Evolutionary conservation across 2,113 vertebrate species (phyloP).

Genomic region (Microtus pennsylvanicus): DNA sequence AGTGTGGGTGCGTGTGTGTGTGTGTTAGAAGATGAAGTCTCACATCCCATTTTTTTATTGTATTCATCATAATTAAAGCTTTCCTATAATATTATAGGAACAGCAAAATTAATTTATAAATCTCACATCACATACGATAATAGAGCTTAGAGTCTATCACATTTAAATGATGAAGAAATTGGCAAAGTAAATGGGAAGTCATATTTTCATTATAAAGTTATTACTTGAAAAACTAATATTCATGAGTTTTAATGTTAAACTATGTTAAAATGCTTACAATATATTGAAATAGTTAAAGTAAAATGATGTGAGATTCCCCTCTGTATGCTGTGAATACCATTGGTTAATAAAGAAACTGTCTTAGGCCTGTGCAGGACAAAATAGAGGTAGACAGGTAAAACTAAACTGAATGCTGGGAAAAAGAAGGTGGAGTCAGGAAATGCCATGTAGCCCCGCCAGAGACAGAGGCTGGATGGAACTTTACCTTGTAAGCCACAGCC

Average conservation of each 20-base stretch:
- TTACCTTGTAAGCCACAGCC: no score
- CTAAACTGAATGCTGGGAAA: no score
- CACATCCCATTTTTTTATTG: not conserved
- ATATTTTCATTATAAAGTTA: not conserved
- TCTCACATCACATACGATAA: not conserved
- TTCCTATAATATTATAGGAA: not conserved
- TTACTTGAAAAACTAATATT: slow-evolving; percentile 31
- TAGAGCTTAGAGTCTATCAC: not conserved
- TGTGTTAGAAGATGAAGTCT: not conserved
- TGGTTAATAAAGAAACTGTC: no score
- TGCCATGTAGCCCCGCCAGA: no score
- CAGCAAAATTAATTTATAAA: slow-evolving; percentile 10
- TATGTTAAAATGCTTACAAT: not conserved
- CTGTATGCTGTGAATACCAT: no score
- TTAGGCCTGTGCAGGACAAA: no score
- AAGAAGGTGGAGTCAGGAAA: no score
- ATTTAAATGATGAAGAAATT: not conserved
- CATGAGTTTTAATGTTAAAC: slow-evolving; percentile 36
- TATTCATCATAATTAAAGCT: not conserved
- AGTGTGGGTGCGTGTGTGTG: not conserved
- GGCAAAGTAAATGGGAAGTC: not conserved
- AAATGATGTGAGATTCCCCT: not conserved
- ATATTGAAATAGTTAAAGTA: slow-evolving; percentile 17
- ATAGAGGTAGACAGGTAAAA: no score
- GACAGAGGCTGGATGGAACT: no score